phyloP scores from a whole-genome alignment of 2,797 vertebrate genomes.

The Columba guinea region DNA sequence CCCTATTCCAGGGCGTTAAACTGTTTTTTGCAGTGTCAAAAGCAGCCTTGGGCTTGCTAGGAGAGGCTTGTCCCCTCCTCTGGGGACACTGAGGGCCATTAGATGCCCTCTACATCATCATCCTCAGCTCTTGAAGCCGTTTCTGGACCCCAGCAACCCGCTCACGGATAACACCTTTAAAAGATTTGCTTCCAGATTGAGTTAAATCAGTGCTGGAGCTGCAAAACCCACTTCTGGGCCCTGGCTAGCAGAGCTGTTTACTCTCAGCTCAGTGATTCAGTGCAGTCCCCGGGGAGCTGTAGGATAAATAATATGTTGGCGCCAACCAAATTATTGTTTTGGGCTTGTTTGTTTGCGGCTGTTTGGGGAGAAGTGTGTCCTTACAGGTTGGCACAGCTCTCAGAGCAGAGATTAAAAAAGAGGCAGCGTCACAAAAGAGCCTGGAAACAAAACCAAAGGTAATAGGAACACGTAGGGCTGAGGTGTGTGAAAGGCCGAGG shows the following conservation, averaged over 20 bases:
- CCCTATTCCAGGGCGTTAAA: rapidly evolving
- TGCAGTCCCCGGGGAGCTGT: neutral
- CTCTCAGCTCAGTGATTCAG: neutral
- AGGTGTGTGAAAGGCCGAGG: neutral
- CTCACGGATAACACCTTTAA: neutral
- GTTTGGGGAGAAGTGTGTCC: neutral
- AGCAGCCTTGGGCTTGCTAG: neutral
- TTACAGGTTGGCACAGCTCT: neutral
- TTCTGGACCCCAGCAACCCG: neutral
- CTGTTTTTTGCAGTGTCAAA: neutral
- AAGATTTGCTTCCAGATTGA: neutral
- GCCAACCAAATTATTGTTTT: conserved; percentile 2
- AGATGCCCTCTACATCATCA: neutral
- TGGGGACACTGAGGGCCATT: no score
- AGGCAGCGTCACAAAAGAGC: neutral
- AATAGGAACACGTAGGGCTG: rapidly evolving
- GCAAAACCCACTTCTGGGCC: neutral
- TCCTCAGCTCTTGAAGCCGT: neutral
- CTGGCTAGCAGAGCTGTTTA: neutral
- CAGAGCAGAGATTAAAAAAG: neutral
- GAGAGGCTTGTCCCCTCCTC: neutral
- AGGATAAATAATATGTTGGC: conserved; percentile 17
- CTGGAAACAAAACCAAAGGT: neutral
- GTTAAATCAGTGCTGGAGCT: neutral
- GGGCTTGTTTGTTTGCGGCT: neutral